Evolutionary conservation across 2,888 invertebrate genomes (phyloP).

Genomic region (Drosophila borealis): DNA sequence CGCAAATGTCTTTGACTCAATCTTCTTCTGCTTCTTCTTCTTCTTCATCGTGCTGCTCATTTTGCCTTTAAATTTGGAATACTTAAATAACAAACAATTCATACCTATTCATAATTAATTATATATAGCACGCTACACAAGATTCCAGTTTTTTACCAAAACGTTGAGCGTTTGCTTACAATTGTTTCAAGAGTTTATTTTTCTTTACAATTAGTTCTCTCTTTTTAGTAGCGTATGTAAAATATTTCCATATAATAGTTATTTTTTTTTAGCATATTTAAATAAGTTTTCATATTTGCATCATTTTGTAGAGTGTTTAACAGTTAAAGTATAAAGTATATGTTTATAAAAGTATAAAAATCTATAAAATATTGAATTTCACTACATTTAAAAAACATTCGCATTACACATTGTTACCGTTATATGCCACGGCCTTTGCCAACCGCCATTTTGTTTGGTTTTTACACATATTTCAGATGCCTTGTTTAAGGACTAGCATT

Average conservation of each 20-base stretch:
- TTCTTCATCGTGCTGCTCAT: background rate
- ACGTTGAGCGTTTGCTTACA: constrained; percentile 69
- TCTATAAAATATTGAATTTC: constrained; percentile 81
- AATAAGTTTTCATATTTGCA: constrained; percentile 38
- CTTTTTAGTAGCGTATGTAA: constrained; percentile 51
- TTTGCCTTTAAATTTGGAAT: constrained; percentile 48
- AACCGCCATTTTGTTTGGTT: constrained; percentile 33
- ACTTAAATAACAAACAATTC: constrained; percentile 60
- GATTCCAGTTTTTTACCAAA: constrained; percentile 67
- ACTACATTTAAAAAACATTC: constrained; percentile 77
- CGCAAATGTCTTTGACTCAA: constrained; percentile 70
- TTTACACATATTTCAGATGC: constrained; percentile 38
- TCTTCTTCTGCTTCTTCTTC: background rate
- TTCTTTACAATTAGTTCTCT: constrained; percentile 6
- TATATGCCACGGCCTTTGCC: constrained; percentile 18
- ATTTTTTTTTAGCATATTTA: constrained; percentile 64
- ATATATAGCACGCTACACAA: constrained; percentile 64
- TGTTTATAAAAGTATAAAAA: constrained; percentile 81
- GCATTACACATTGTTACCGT: constrained; percentile 31
- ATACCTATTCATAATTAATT: constrained; percentile 55
- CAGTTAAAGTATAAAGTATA: constrained; percentile 80
- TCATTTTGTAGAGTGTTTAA: constrained; percentile 58
- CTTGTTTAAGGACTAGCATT: constrained; percentile 62
- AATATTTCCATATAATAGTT: constrained; percentile 52
- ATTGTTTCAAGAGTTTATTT: constrained; percentile 36